These are phyloP conservation scores for Drosophila robusta DNA, from an alignment of 2,888 invertebrate species.

Conservation along the genomic window DNA sequence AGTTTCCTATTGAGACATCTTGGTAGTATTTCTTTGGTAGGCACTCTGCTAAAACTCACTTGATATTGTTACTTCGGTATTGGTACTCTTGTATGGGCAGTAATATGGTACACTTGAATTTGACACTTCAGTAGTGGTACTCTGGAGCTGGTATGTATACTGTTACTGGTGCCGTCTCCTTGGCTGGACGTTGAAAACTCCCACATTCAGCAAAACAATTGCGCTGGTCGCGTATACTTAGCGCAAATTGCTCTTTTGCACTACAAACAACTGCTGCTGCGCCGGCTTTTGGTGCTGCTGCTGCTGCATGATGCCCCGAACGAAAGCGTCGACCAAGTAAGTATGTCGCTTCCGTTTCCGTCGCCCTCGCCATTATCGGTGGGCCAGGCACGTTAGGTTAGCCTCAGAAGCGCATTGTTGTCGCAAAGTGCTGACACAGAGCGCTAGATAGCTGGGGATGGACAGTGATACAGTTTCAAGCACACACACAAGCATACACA, in stretches of 20 bases:
- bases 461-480: slow-evolving; percentile 33
- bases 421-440: slow-evolving; percentile 63
- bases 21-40: not conserved
- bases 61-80: not conserved
- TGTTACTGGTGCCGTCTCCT: not conserved
- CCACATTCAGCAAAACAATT: slow-evolving; percentile 47
- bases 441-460: slow-evolving; percentile 43
- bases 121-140: slow-evolving; percentile 11
- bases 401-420: slow-evolving; percentile 50
- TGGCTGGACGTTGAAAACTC: slow-evolving; percentile 13
- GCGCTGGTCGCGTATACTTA: slow-evolving; percentile 62
- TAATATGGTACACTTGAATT: not conserved
- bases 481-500: slow-evolving; percentile 5
- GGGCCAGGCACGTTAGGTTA: slow-evolving; percentile 34
- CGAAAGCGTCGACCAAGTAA: slow-evolving; percentile 67
- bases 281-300: not conserved
- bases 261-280: slow-evolving; percentile 28
- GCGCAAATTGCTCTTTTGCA: slow-evolving; percentile 64
- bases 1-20: no score
- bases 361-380: slow-evolving; percentile 64
- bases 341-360: slow-evolving; percentile 78
- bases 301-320: slow-evolving; percentile 18
- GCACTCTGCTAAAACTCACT: not conserved
- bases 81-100: slow-evolving; percentile 2
- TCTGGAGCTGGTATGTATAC: slow-evolving; percentile 1